Conservation (phyloP, 1,140 invertebrate species). For the Eurytemora carolleeae region DNA sequence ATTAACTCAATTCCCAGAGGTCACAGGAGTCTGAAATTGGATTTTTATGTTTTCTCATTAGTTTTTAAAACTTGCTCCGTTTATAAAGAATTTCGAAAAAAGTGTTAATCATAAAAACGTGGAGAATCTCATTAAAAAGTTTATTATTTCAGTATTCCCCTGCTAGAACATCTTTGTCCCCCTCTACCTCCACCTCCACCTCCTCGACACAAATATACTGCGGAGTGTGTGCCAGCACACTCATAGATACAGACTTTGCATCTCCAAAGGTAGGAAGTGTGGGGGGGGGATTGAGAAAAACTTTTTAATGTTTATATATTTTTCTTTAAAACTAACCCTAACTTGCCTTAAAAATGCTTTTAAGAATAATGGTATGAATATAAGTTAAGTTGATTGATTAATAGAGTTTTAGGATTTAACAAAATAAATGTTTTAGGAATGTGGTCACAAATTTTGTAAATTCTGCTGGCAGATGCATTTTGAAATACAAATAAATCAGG, state of each 20-base stretch:
- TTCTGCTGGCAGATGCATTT: slow-evolving; percentile 90
- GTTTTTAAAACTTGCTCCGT: no score
- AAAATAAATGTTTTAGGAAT: slow-evolving; percentile 28
- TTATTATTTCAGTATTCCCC: slow-evolving; percentile 58
- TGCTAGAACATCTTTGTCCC: slow-evolving; percentile 48
- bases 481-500: slow-evolving; percentile 81
- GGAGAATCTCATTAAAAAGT: no score
- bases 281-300: neutral
- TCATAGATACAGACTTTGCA: slow-evolving; percentile 19
- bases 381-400: neutral
- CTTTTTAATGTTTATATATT: neutral
- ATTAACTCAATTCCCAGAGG: no score
- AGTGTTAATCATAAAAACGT: no score
- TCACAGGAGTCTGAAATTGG: no score
- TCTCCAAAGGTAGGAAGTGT: neutral
- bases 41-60: no score
- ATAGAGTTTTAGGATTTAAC: neutral
- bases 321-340: neutral
- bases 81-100: no score
- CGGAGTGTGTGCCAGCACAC: slow-evolving; percentile 21
- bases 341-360: neutral
- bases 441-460: slow-evolving; percentile 79
- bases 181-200: slow-evolving; percentile 55
- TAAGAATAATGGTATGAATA: neutral
- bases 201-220: slow-evolving; percentile 23